A percentile compares a stretch with the other conserved stretches of the same genome.
Evolutionary conservation across 2,113 vertebrate species (phyloP).

Genomic region (Kryptolebias marmoratus): DNA sequence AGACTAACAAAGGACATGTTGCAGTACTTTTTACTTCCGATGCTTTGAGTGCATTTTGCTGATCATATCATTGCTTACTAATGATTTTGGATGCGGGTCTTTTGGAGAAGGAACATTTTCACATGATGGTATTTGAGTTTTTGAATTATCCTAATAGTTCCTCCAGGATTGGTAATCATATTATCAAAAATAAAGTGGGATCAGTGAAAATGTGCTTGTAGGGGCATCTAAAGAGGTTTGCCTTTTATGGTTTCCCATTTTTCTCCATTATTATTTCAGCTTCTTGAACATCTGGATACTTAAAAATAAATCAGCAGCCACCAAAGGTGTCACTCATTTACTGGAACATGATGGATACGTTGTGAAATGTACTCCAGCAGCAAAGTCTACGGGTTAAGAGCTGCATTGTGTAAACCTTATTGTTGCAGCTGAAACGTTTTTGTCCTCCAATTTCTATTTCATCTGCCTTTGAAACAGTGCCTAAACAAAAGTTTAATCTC

Average conservation of each 20-base stretch:
- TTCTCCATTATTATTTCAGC: neutral
- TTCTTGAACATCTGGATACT: neutral
- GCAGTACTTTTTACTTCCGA: neutral
- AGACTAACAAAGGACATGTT: neutral
- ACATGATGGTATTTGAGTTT: neutral
- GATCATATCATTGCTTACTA: neutral
- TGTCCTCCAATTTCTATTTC: neutral
- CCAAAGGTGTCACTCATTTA: neutral
- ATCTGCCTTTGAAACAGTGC: neutral
- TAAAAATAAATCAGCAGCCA: neutral
- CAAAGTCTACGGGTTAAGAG: neutral
- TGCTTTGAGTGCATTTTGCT: neutral
- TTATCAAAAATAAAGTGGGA: neutral
- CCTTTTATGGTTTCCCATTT: neutral
- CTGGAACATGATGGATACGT: neutral
- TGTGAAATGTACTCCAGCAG: constrained; percentile 20
- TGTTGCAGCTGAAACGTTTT: neutral
- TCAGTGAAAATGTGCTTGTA: neutral
- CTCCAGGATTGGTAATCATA: too few species aligned
- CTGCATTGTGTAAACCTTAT: neutral
- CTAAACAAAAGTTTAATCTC: neutral
- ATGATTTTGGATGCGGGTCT: neutral
- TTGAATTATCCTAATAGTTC: neutral
- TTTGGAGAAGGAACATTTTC: neutral
- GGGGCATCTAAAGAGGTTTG: too few species aligned